A percentile compares a stretch with the other conserved stretches of the same genome.
These are phyloP conservation scores for Pristionchus fissidentatus DNA, from an alignment of 2,888 invertebrate species.

Conservation along the genomic window DNA sequence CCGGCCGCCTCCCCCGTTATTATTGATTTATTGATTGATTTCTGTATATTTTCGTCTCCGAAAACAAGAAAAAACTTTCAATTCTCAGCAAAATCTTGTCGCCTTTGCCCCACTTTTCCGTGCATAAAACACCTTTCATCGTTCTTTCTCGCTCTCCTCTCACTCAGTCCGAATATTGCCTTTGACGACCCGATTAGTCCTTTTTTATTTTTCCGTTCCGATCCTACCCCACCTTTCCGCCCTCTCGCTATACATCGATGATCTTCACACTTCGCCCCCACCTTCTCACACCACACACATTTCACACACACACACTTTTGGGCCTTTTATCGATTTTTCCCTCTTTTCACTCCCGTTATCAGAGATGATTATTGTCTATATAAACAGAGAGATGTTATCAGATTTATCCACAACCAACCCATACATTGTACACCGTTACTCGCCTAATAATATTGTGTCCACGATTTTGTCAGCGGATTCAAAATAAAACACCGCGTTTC, in stretches of 20 bases:
- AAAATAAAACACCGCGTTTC: constrained; percentile 5
- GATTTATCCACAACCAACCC: constrained; percentile 7
- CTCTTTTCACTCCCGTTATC: too few relatives aligned
- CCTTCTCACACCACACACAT: constrained; percentile 6
- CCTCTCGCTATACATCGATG: constrained; percentile 42
- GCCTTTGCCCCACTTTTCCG: background rate
- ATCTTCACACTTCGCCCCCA: too few relatives aligned
- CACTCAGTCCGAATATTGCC: constrained; percentile 41
- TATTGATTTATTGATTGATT: too few relatives aligned
- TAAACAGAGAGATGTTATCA: constrained; percentile 23
- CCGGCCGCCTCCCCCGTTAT: background rate
- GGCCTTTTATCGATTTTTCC: constrained; percentile 26
- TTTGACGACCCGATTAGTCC: background rate
- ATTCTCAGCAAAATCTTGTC: constrained; percentile 33
- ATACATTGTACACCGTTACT: background rate
- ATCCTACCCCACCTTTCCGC: background rate
- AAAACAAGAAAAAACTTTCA: background rate
- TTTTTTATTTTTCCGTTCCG: constrained; percentile 29
- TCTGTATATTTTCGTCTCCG: constrained; percentile 40
- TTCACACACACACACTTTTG: background rate
- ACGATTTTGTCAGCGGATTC: too few relatives aligned
- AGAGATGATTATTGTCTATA: background rate
- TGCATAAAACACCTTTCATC: background rate
- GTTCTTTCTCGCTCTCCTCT: background rate
- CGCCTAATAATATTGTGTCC: constrained; percentile 31